Base-by-base conservation (phyloP, 2,113 vertebrate species). In the Thunnus maccoyii region DNA sequence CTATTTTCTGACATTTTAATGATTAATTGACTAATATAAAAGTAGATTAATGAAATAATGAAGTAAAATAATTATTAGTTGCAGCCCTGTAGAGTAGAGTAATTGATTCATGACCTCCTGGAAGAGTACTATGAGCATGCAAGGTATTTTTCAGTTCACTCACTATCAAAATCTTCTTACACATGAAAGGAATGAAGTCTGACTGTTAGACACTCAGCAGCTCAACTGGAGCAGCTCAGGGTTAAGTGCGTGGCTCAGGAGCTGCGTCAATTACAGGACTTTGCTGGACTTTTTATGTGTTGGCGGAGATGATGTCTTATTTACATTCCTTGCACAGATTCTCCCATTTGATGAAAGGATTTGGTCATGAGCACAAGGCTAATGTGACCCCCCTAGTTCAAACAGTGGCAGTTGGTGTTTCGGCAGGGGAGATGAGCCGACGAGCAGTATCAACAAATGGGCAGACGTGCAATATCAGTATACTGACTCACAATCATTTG, bases 191-290 rank as follows among this genome's bases (percentile, higher is more conserved):
- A 20, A 56, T 50, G 11, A 46, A 20, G 20, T 46, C 55, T 41
- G 50, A 20, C 16, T 10, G 36, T 7, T 8, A 41, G 9, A 41
- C 36, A 41, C 16, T 74, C 17, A 16, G 3, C 32, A 58, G 56
- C 63, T 30, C 56, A 58, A 20, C 18, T 18, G 47, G 56, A 69
- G 63, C 27, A 16, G 61, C 58, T 20, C 50, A 44, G 71, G 76
- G 56, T 72, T 75, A 71, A 74, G 60, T 72, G 65, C 22, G 60
- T 41, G 50, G 69, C 80, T 80, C 76, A 67, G 51, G 57, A 83
- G 70, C 25, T 5, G 44, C 65, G 84, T 84, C 72, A 75, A 81
- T 51, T 46, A 22, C 52, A 51, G 25, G 10, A 30, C 32, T 71
- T 60, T 54, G 32, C 3, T 56, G 48, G 51, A n/a, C 22, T 22